phyloP scores from a whole-genome alignment of 2,797 vertebrate genomes.

The Pipistrellus kuhlii region DNA sequence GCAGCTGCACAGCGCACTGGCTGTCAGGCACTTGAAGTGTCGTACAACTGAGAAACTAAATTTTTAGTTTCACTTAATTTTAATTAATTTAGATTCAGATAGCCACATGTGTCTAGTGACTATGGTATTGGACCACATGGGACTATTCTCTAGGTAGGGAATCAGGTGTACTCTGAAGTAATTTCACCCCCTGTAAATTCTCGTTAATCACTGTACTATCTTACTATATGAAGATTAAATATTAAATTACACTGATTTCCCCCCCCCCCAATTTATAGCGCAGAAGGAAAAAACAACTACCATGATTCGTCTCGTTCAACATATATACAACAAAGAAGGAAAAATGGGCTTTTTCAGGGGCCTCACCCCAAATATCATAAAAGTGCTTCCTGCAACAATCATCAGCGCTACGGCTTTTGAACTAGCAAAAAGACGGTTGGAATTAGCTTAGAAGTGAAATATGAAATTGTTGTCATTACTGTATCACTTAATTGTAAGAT shows the following conservation, averaged over 20 bases:
- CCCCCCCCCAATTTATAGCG: conserved; percentile 84
- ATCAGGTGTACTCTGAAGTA: not conserved
- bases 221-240: conserved; percentile 29
- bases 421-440: conserved; percentile 90
- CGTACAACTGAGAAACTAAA: not conserved
- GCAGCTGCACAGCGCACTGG: not conserved
- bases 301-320: conserved; percentile 92
- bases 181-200: not conserved
- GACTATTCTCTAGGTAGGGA: not conserved
- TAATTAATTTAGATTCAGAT: conserved; percentile 48
- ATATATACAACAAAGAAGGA: conserved; percentile 92
- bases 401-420: conserved; percentile 95
- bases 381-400: conserved; percentile 95
- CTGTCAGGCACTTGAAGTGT: not conserved
- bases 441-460: conserved; percentile 85
- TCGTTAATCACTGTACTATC: not conserved
- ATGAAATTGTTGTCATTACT: not conserved
- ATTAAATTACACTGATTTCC: conserved; percentile 27
- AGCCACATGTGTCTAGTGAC: not conserved
- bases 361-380: conserved; percentile 95
- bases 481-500: conserved; percentile 41
- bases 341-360: conserved; percentile 93
- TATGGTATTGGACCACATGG: not conserved
- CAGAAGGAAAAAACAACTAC: conserved; percentile 89
- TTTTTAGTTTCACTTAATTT: conserved; percentile 35